Evolutionary conservation across 2,113 vertebrate genomes (phyloP), one percentile per base, ranked within the genome.

Genomic region (Apodemus sylvaticus): DNA sequence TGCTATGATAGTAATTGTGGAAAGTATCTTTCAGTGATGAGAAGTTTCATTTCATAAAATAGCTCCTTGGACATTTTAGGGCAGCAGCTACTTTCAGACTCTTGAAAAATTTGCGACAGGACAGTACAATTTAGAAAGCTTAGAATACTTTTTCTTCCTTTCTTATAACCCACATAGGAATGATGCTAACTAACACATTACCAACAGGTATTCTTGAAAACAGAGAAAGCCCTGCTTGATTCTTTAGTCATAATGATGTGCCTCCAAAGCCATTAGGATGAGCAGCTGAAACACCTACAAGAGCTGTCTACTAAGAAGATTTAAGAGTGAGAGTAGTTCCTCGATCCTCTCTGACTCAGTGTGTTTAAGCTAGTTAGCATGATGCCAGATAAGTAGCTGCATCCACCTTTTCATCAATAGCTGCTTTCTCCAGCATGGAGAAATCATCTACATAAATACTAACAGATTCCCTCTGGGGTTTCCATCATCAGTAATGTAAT

Each of bases 321-420:
- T 98, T 99, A 99, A 99, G 42, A 99, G 20, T 99, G 98, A 99
- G 98, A 99, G 94, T 96, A 99, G 89, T 99, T 99, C 70, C 98
- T 98, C 0, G 98, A 99, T 93, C 64, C 92, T 66, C 29, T 66
- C 64, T 0, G 98, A 98, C 96, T 98, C 48, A 42, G 19, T 16
- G 4, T 97, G 98, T 0, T 98, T 89, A 98, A 99, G 98, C 98
- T 99, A 0, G 98, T 99, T 95, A 98, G 98, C 95, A 99, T 99
- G 95, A 99, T 99, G 78, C 98, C 99, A 60, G 98, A 98, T 97
- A 98, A 99, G 89, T 99, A 98, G 0, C 97, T 99, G 79, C 98
- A 98, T 62, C 4, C 98, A 99, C 26, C 95, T 99, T 60, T 99
- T 99, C 97, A 99, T 98, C 9, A 99, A 98, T 97, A 98, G 98